Base-by-base conservation (phyloP, 2,797 vertebrate species). In the Clarias laeviceps region DNA sequence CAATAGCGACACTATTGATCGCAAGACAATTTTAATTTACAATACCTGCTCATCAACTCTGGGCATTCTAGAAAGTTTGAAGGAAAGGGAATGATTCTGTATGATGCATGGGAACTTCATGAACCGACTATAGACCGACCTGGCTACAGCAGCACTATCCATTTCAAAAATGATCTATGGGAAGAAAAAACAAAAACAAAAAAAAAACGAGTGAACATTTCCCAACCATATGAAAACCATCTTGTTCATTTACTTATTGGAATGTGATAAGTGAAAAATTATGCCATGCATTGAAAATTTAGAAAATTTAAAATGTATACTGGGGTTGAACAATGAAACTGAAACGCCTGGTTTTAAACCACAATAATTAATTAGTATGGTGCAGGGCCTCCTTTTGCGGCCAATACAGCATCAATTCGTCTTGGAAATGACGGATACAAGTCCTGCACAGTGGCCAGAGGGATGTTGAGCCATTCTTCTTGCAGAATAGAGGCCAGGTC, bases 141-240 rank as follows among this genome's bases (percentile, higher is more conserved):
- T 83, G 56, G 90, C 92, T 24, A 82, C 14, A 27, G 57, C 40
- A n/a, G 87, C 24, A 18, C 50, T 85, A 12, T 91, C 85, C 94
- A 96, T 94, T 90, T 94, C 94, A 22, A 95, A 83, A 70, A 91
- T 93, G 0, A 95, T 91, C 95, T 95, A 87, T 5, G n/a, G 61
- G 68, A 82, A 0, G n/a, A 18, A 45, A 86, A 50, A 24, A 64
- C 9, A 86, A 1, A 69, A 9, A 8, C 7, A 12, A 50, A 12
- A 54, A 15, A 22, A 77, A 77, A 32, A n/a, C 14, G 20, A 2
- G 57, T 76, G 40, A 70, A 74, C 27, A 15, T 54, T 66, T 45
- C 12, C 9, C 7, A 50, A 17, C 0, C 66, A 2, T 34, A n/a
- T n/a, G 24, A 69, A 64, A 50, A 14, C 20, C 18, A n/a, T 22